Evolutionary conservation across 2,888 invertebrate genomes (phyloP).

Genomic region (Lacanobia oleracea): DNA sequence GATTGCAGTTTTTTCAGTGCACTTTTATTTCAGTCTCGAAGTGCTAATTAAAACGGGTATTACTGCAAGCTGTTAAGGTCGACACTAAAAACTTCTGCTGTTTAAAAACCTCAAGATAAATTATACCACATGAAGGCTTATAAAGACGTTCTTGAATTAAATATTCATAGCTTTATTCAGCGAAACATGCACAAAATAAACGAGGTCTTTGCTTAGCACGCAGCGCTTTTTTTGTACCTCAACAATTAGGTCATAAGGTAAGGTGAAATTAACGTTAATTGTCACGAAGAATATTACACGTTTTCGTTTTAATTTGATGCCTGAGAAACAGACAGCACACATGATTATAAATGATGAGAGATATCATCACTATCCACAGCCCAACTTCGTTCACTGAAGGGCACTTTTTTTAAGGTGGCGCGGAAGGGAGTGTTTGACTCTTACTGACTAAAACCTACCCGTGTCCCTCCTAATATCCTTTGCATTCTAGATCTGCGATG

Average conservation of each 20-base stretch:
- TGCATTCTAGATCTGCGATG: no score
- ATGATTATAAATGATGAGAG: background rate
- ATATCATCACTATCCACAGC: no score
- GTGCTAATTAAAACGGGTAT: no score
- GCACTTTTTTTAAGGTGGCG: no score
- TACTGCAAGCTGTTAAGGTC: background rate
- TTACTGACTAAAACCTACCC: no score
- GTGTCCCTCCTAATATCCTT: no score
- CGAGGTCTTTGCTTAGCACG: slow-evolving; percentile 39
- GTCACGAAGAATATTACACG: background rate
- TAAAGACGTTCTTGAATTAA: slow-evolving; percentile 41
- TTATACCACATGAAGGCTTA: slow-evolving; percentile 8
- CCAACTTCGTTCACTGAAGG: no score
- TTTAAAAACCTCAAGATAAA: slow-evolving; percentile 6
- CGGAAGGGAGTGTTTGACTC: no score
- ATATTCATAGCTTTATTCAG: slow-evolving; percentile 47
- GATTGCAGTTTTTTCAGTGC: no score
- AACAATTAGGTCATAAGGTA: slow-evolving; percentile 48
- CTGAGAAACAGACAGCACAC: background rate
- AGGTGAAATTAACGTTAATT: slow-evolving; percentile 21
- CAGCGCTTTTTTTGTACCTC: slow-evolving; percentile 15
- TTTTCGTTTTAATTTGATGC: background rate
- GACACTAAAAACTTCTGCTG: background rate
- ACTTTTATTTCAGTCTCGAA: background rate
- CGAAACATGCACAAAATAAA: slow-evolving; percentile 49